Percentiles rank a stretch among this genome's conserved stretches.
phyloP scores from a whole-genome alignment of 2,797 vertebrate genomes.

The Pseudocheirus occidentalis region DNA sequence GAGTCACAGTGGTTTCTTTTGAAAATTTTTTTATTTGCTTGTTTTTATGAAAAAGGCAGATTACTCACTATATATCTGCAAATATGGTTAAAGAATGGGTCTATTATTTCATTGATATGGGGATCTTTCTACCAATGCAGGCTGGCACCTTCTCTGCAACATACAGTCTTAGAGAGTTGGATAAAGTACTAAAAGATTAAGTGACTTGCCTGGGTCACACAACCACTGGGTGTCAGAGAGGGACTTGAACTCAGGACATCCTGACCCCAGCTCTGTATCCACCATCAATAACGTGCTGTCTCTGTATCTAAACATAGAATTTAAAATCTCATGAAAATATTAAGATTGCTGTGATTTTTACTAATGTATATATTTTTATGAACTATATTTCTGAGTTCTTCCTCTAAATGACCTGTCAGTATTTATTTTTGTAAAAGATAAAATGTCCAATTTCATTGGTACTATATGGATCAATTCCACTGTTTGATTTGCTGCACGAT shows the following conservation, averaged over 20 bases:
- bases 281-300: background rate
- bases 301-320: background rate
- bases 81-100: constrained; percentile 7
- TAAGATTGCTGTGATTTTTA: background rate
- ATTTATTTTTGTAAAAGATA: background rate
- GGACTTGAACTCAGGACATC: background rate
- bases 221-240: background rate
- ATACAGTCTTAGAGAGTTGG: background rate
- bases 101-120: background rate
- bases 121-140: background rate
- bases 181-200: background rate
- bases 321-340: background rate
- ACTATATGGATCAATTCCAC: background rate
- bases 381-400: background rate
- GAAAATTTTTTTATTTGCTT: background rate
- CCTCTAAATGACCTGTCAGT: background rate
- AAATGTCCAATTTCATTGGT: background rate
- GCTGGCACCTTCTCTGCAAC: background rate
- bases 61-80: constrained; percentile 22
- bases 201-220: background rate
- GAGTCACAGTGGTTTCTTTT: background rate
- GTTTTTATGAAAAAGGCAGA: constrained; percentile 28
- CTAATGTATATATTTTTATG: background rate
- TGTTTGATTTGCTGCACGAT: constrained; percentile 23
- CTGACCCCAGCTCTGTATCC: background rate